Base-by-base conservation (phyloP, 2,888 invertebrate genomes). In the Iphiclides podalirius region DNA sequence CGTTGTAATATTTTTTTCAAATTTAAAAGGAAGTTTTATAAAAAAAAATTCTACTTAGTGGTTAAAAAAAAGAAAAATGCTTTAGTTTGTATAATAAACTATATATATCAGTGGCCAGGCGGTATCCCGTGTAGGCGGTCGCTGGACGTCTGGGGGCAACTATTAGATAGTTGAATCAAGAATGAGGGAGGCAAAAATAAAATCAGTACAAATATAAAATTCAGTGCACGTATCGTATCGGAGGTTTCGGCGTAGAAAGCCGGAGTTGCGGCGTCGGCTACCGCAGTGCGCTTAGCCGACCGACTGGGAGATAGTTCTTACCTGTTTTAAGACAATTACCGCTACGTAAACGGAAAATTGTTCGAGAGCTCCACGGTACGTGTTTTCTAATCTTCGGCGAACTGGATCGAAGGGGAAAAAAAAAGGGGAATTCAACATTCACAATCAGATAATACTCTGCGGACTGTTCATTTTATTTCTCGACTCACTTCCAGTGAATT, bases 331-430 rank as follows among this genome's bases (percentile, higher is more conserved):
- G 80, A 84, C 83, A 86, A 86, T 85, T 85, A 85, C 84, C 74
- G 76, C 81, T 75, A 79, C 79, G 81, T 81, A 83, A 84, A 80
- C 84, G 81, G 82, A 85, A 84, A 85, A 85, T 77, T 76, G 80
- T 77, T 79, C 75, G 66, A 72, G 73, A 80, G 71, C 76, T 78
- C 72, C 78, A 68, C 69, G 69, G 76, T 76, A 81, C 79, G 78
- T 83, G 81, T 81, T 85, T 79, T 80, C 82, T 82, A 81, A 85
- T 85, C 81, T 82, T 74, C 65, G 56, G 55, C 63, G 67, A 75
- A 66, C 64, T 63, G 67, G 71, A 73, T 72, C 63, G 68, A 61
- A 59, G 60, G 63, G 65, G 63, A 67, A 69, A 71, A 54, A 51
- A 52, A 47, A n/a, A n/a, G 47, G 55, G 55, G 52, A 16, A 47